Percentiles rank a stretch among this genome's conserved stretches.
These are phyloP conservation scores for Mycetomoellerius zeteki DNA, from an alignment of 1,140 invertebrate species.

Conservation along the genomic window DNA sequence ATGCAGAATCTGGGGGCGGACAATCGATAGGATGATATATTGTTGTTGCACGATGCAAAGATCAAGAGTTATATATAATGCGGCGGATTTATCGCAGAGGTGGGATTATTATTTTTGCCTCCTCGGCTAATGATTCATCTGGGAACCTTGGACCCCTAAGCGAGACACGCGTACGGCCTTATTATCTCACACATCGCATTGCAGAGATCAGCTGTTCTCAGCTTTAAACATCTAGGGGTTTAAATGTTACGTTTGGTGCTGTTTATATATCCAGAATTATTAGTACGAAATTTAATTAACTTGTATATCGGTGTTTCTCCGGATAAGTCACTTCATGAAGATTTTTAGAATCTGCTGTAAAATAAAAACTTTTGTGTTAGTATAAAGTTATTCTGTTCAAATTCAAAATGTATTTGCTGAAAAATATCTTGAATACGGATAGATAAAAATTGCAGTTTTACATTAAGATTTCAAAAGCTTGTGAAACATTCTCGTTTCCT, in stretches of 20 bases:
- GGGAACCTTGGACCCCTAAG: constrained; percentile 14
- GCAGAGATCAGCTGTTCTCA: background rate
- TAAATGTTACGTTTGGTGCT: background rate
- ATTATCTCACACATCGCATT: constrained; percentile 13
- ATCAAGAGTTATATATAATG: constrained; percentile 44
- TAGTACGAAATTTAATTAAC: background rate
- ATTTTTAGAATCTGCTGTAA: background rate
- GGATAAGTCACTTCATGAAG: background rate
- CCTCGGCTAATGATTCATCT: constrained; percentile 57
- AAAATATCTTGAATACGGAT: background rate
- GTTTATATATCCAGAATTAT: background rate
- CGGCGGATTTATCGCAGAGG: constrained; percentile 59
- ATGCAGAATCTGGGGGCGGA: constrained; percentile 56
- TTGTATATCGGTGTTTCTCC: background rate
- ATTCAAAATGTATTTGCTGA: background rate
- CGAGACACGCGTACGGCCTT: constrained; percentile 27
- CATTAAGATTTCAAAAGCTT: background rate
- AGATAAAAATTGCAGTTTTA: background rate
- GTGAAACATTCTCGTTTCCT: background rate
- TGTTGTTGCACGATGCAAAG: constrained; percentile 48
- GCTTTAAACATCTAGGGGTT: background rate
- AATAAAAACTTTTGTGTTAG: background rate
- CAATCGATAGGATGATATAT: constrained; percentile 70
- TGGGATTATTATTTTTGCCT: constrained; percentile 65
- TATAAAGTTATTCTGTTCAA: background rate